A percentile compares a stretch with the other conserved stretches of the same genome.
phyloP scores from a whole-genome alignment of 2,113 vertebrate species.

The Varanus salvator region DNA sequence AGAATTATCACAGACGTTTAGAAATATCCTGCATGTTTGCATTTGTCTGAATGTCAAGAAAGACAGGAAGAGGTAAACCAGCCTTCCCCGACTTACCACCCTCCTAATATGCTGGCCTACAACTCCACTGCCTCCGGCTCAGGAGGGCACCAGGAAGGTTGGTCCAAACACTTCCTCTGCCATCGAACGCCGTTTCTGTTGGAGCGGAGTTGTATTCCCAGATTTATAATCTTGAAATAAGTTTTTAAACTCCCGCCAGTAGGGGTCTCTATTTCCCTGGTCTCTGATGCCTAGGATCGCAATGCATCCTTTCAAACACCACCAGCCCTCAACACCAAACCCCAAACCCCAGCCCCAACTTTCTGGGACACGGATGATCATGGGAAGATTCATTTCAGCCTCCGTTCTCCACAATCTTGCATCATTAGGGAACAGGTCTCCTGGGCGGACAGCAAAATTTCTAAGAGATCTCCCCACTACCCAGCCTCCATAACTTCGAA shows the following conservation, averaged over 20 bases:
- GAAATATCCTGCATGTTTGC: not conserved
- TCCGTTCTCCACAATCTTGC: not conserved
- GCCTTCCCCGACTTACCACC: too few relatives aligned
- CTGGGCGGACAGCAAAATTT: not conserved
- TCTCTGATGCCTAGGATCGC: not conserved
- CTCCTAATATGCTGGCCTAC: too few relatives aligned
- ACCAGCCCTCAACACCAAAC: not conserved
- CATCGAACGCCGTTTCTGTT: not conserved
- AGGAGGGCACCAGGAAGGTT: too few relatives aligned
- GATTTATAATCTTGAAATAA: not conserved
- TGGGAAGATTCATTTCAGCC: not conserved
- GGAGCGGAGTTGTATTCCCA: not conserved
- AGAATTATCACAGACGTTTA: not conserved
- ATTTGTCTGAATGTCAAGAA: not conserved
- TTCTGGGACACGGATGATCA: not conserved
- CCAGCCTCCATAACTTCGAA: not conserved
- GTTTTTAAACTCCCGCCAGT: constrained; percentile 45
- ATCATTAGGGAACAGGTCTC: not conserved
- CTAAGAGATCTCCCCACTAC: not conserved
- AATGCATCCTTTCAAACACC: not conserved
- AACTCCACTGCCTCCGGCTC: too few relatives aligned
- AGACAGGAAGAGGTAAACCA: not conserved
- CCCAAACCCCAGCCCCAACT: not conserved
- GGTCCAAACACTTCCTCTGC: not conserved
- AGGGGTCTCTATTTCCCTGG: constrained; percentile 66